These are phyloP conservation scores for Caenorhabditis wallacei DNA, from an alignment of 2,888 invertebrate species.

Conservation along the genomic window DNA sequence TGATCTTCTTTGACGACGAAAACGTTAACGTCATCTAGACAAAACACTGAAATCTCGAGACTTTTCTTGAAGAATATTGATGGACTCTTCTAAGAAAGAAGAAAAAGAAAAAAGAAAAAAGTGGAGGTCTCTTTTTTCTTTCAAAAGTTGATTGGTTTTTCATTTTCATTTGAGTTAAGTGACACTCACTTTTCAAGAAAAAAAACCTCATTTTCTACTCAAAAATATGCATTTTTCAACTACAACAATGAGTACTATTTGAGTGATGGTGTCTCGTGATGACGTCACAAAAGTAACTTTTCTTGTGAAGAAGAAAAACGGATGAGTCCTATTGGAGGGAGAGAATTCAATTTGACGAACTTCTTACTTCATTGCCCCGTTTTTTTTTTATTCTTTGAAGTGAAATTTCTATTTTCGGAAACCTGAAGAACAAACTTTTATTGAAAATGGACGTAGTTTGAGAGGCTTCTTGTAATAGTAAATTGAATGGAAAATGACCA, in stretches of 20 bases:
- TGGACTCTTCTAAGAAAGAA: constrained; percentile 12
- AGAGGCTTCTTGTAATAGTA: constrained; percentile 13
- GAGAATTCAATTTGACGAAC: constrained; percentile 39
- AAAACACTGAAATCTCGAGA: not conserved
- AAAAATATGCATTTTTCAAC: not conserved
- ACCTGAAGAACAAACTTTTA: constrained; percentile 10
- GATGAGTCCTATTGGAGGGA: not conserved
- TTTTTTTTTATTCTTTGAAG: constrained; percentile 15
- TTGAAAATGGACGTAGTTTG: not conserved
- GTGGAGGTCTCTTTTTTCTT: not conserved
- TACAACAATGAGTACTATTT: constrained; percentile 17
- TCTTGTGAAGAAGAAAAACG: not conserved
- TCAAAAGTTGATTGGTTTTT: constrained; percentile 20
- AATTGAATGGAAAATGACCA: not conserved
- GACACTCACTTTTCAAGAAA: not conserved
- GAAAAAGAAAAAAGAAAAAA: constrained; percentile 6
- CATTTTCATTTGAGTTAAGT: constrained; percentile 35
- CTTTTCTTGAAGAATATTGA: constrained; percentile 24
- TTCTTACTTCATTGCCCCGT: constrained; percentile 9
- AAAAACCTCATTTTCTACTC: constrained; percentile 16
- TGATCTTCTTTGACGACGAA: constrained; percentile 26
- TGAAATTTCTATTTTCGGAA: constrained; percentile 33
- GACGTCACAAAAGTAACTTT: constrained; percentile 13
- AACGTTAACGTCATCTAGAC: constrained; percentile 21
- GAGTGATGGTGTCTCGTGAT: constrained; percentile 12